Base-by-base conservation (phyloP, 2,797 vertebrate genomes). In the Betta splendens region DNA sequence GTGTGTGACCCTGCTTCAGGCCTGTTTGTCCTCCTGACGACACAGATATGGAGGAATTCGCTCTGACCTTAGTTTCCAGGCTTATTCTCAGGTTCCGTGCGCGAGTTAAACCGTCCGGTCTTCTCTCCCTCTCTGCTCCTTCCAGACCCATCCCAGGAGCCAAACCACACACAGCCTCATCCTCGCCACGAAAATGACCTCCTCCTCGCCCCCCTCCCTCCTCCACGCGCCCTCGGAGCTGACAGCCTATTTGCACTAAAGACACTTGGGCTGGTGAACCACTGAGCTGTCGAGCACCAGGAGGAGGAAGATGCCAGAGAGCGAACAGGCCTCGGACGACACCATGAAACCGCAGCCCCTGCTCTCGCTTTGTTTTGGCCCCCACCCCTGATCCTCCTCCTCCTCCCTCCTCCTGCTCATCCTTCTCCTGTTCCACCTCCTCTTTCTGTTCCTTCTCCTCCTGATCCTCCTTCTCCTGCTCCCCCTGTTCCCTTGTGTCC, bases 191-290 rank as follows among this genome's bases (percentile, higher is more conserved):
- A 85, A 95, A 94, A 87, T 94, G 92, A 94, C 87, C 85, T 75
- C 69, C 3, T 3, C 58, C 37, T 46, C 15, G 48, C 53, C 37
- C 52, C 32, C 25, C 47, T 2, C 3, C 59, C 28, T 3, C 20
- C 7, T 6, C 36, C 57, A 49, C 15, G 51, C 53, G 9, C 18
- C 50, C 61, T 46, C 33, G 3, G 54, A 51, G 59, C 77, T 73
- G 66, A 72, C 78, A 86, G 84, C 84, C 85, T 83, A 91, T 92
- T 92, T 93, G 91, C 91, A 93, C 92, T 92, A 92, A 84, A 90
- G 79, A 85, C 84, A 87, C 84, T 81, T 80, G 69, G 63, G 75
- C 70, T 65, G 75, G 65, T 68, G 39, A 77, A 82, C 71, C 49
- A 59, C 63, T 31, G 63, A 62, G 70, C 55, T 74, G 71, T 76